phyloP scores from a whole-genome alignment of 1,140 invertebrate genomes.

The Pseudomyrmex sp. region DNA sequence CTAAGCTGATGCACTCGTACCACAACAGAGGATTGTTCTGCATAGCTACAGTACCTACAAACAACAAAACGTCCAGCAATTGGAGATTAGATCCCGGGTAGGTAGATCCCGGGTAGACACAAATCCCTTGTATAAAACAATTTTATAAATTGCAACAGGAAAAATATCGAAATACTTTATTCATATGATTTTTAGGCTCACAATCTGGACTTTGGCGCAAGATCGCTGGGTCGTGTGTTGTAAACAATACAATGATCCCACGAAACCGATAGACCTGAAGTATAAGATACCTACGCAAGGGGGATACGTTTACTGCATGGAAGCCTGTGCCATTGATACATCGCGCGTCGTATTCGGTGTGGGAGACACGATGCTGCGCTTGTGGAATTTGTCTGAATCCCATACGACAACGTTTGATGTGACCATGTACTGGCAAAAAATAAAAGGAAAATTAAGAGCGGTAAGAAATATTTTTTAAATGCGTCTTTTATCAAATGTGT shows the following conservation, averaged over 20 bases:
- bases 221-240: conserved; percentile 88
- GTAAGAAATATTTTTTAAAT: conserved; percentile 80
- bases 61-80: conserved; percentile 59
- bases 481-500: too few relatives aligned
- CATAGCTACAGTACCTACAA: conserved; percentile 76
- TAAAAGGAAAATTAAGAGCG: conserved; percentile 89
- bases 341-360: conserved; percentile 89
- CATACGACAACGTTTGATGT: conserved; percentile 85
- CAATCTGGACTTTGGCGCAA: conserved; percentile 88
- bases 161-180: neutral
- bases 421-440: conserved; percentile 88
- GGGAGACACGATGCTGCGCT: conserved; percentile 89
- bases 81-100: conserved; percentile 69
- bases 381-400: conserved; percentile 88
- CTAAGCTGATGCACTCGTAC: conserved; percentile 83
- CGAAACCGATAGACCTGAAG: conserved; percentile 73
- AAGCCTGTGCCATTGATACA: conserved; percentile 90
- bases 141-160: neutral
- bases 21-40: conserved; percentile 86
- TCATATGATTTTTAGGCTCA: conserved; percentile 40
- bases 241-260: conserved; percentile 72
- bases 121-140: too few relatives aligned
- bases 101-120: conserved; percentile 39
- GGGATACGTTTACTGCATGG: conserved; percentile 88
- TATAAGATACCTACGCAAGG: conserved; percentile 87